Conservation (phyloP, 2,113 vertebrate species). For the Aldabrachelys gigantea region DNA sequence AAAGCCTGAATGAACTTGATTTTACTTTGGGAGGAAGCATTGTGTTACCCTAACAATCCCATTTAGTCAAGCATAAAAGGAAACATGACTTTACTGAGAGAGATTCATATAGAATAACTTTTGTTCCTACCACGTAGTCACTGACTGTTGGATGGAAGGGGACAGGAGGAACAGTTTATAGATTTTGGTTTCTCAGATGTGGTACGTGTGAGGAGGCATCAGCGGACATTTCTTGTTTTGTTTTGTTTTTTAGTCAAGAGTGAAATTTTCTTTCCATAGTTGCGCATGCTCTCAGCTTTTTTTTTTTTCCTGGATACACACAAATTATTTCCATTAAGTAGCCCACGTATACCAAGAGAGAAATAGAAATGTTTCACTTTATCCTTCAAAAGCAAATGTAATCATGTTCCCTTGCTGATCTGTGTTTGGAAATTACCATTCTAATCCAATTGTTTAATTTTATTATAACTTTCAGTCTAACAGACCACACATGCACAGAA, state of each 20-base stretch:
- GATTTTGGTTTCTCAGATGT: not conserved
- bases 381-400: constrained; percentile 71
- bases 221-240: not conserved
- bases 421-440: constrained; percentile 79
- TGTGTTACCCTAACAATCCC: not conserved
- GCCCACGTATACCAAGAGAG: constrained; percentile 57
- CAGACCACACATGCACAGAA: constrained; percentile 67
- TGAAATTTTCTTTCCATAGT: not conserved
- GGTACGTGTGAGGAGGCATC: not conserved
- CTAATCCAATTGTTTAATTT: constrained; percentile 80
- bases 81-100: not conserved
- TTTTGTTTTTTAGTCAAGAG: not conserved
- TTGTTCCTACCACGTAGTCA: not conserved
- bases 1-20: not conserved
- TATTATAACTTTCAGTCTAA: constrained; percentile 75
- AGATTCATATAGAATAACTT: not conserved
- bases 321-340: constrained; percentile 52
- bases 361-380: constrained; percentile 61
- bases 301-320: constrained; percentile 4
- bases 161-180: not conserved
- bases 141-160: not conserved
- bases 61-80: not conserved
- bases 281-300: constrained; percentile 21
- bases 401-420: constrained; percentile 72
- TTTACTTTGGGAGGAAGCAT: not conserved